phyloP scores from a whole-genome alignment of 2,888 invertebrate species.

The Seladonia tumulorum region DNA sequence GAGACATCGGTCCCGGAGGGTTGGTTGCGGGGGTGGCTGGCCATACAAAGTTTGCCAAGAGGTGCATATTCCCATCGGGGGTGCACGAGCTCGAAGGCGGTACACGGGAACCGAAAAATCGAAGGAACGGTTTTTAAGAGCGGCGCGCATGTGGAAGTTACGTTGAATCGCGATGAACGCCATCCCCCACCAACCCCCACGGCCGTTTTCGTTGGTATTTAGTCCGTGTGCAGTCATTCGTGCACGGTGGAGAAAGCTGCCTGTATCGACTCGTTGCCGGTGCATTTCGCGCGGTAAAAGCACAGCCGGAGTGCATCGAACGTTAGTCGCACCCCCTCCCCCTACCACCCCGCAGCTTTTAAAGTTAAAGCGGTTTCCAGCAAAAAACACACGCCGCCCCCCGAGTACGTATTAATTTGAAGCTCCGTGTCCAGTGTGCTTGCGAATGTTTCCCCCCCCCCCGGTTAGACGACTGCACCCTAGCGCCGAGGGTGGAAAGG shows the following conservation, averaged over 20 bases:
- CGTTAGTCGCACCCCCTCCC: neutral
- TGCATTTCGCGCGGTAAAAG: conserved; percentile 36
- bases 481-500: neutral
- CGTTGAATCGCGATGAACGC: neutral
- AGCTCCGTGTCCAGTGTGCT: neutral
- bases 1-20: conserved; percentile 8
- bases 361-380: conserved; percentile 47
- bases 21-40: conserved; percentile 11
- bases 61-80: conserved; percentile 17
- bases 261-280: conserved; percentile 25
- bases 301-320: conserved; percentile 15
- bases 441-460: neutral
- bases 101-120: conserved; percentile 26
- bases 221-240: conserved; percentile 38
- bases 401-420: conserved; percentile 11
- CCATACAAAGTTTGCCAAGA: conserved; percentile 43
- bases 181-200: neutral
- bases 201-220: conserved; percentile 17
- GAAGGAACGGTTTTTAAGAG: conserved; percentile 15
- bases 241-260: conserved; percentile 6
- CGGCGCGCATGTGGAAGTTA: conserved; percentile 11
- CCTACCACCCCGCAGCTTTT: conserved; percentile 45
- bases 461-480: neutral
- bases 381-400: neutral
- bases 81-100: conserved; percentile 3